These are phyloP conservation scores for Diorhabda sublineata DNA, from an alignment of 1,140 invertebrate species.

Conservation along the genomic window DNA sequence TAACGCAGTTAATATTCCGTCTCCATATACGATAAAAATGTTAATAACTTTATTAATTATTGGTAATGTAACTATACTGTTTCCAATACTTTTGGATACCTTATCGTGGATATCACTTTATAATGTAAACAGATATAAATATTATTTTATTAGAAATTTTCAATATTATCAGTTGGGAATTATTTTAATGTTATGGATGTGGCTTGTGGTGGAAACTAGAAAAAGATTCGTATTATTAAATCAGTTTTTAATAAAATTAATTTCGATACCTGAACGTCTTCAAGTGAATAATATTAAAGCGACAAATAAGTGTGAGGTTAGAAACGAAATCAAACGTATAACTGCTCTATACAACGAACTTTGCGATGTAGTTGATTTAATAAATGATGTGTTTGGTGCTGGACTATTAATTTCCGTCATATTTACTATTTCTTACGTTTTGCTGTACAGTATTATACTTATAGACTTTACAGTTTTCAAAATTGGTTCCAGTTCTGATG, in stretches of 20 bases:
- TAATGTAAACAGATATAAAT: background rate
- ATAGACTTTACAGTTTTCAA: background rate
- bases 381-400: background rate
- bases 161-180: constrained; percentile 5
- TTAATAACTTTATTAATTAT: background rate
- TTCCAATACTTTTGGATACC: background rate
- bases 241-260: background rate
- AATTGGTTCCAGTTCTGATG: background rate
- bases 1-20: background rate
- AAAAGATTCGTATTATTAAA: constrained; percentile 5
- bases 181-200: background rate
- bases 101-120: no score
- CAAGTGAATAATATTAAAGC: background rate
- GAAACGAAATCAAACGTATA: background rate
- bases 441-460: background rate
- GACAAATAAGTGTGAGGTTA: background rate
- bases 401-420: background rate
- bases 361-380: background rate
- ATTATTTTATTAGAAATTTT: background rate
- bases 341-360: background rate
- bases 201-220: background rate
- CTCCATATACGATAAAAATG: background rate
- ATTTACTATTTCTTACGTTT: background rate
- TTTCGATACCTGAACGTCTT: background rate
- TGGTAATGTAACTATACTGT: background rate